phyloP scores from a whole-genome alignment of 2,113 vertebrate species.

The Microcebus lehilahytsara region DNA sequence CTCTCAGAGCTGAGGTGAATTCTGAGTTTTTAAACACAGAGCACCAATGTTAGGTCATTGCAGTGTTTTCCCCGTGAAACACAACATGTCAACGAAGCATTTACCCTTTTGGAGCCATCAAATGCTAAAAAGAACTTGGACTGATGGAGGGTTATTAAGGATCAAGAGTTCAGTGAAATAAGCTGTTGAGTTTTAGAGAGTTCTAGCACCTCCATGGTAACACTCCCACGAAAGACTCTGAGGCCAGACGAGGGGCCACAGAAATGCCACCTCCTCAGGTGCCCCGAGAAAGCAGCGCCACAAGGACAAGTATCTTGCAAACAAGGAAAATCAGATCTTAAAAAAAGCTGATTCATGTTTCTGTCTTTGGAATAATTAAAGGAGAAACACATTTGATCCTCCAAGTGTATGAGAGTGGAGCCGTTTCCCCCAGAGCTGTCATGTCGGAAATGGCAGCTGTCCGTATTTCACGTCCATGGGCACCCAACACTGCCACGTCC shows the following conservation, averaged over 20 bases:
- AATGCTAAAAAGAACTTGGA: neutral
- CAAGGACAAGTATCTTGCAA: neutral
- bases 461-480: fast-evolving
- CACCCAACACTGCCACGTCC: fast-evolving
- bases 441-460: neutral
- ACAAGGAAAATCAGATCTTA: neutral
- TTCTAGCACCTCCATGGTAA: no score
- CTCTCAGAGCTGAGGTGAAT: no score
- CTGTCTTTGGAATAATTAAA: neutral
- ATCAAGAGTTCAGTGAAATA: neutral
- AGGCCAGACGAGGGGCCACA: no score
- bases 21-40: neutral
- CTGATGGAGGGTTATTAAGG: neutral
- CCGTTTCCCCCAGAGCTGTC: neutral
- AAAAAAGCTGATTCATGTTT: neutral
- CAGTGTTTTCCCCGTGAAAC: fast-evolving
- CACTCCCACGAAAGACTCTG: no score
- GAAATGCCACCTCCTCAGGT: no score
- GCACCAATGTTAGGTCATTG: fast-evolving
- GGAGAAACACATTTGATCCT: neutral
- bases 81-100: fast-evolving
- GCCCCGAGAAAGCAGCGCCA: no score
- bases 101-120: no score
- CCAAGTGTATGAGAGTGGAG: no score
- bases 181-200: fast-evolving